Evolutionary conservation across 53 echinoderm and acorn worm genomes (phyloP), one percentile per base, ranked within the genome.

Genomic region (Holothuria scabra): DNA sequence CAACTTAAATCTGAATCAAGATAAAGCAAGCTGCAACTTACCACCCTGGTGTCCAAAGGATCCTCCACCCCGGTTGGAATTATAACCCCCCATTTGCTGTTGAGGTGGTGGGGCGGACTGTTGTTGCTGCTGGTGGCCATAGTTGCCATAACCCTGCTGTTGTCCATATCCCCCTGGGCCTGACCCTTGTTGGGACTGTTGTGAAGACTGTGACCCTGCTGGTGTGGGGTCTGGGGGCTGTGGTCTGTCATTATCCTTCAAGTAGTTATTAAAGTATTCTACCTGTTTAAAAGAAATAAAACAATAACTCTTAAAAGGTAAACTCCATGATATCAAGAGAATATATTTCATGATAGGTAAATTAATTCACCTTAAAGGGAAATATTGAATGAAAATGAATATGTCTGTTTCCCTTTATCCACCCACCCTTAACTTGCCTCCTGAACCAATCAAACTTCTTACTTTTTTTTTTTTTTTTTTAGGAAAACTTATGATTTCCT

Each of bases 211-310:
- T 19, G 89, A 88, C 21, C 85, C 89, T 65, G 87, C 84, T 59
- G 88, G 59, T 59, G 56, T 81, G 25, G 99, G 85, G 14, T 99
- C 99, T 1, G 93, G 87, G 21, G 92, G 84, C 72, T 91, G 91
- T 20, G 94, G 99, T 44, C 93, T 84, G n/a, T 81, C 88, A 9
- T 89, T 76, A 64, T 99, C 99, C 33, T 87, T 88, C 49, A 99
- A 64, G 90, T 93, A 99, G 85, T 89, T 99, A 91, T 99, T 99
- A 81, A 94, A 97, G 85, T 92, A 97, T 4, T 88, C 81, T 12
- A 97, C 97, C 97, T 97, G 86, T 1, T 41, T 12, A 49, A 4
- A n/a, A 46, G 5, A 84, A 52, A 12, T 6, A 69, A 9, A 20
- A 44, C 28, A 6, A 26, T 24, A 16, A 38, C 19, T 48, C 3